phyloP scores from a whole-genome alignment of 2,888 invertebrate genomes.

The Antitype chi region DNA sequence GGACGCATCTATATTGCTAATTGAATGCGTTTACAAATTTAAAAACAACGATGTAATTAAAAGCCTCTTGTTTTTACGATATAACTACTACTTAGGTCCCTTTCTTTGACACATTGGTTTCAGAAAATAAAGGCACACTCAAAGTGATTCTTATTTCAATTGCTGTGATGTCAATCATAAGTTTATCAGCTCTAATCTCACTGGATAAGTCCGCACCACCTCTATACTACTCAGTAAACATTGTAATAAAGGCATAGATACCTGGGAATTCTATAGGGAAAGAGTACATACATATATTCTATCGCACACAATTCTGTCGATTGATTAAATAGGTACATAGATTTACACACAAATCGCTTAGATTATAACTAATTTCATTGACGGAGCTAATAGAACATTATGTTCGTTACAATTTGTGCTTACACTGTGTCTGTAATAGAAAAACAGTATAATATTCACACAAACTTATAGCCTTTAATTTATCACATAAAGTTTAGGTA shows the following conservation, averaged over 20 bases:
- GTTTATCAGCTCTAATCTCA: constrained; percentile 24
- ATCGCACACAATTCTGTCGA: constrained; percentile 36
- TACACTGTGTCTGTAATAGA: constrained; percentile 69
- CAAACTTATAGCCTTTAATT: constrained; percentile 83
- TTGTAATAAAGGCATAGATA: constrained; percentile 32
- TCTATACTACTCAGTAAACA: constrained; percentile 41
- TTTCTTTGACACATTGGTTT: constrained; percentile 60
- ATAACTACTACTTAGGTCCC: constrained; percentile 66
- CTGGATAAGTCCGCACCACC: constrained; percentile 55
- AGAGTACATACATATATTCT: constrained; percentile 35
- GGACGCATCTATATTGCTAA: constrained; percentile 44
- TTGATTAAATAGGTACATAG: constrained; percentile 51
- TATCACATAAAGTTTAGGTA: constrained; percentile 85
- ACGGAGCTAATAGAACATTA: constrained; percentile 42
- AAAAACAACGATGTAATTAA: constrained; percentile 32
- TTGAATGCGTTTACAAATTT: constrained; percentile 19
- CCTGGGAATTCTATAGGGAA: constrained; percentile 32
- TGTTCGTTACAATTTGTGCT: constrained; percentile 62
- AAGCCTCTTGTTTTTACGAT: constrained; percentile 49
- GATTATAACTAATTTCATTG: constrained; percentile 58
- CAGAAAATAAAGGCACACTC: constrained; percentile 50
- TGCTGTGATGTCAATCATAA: constrained; percentile 30
- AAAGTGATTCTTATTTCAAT: constrained; percentile 14
- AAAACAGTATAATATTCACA: constrained; percentile 74
- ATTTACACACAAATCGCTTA: constrained; percentile 63